Base-by-base conservation (phyloP, 2,888 invertebrate genomes). In the Ellobium chinense region DNA sequence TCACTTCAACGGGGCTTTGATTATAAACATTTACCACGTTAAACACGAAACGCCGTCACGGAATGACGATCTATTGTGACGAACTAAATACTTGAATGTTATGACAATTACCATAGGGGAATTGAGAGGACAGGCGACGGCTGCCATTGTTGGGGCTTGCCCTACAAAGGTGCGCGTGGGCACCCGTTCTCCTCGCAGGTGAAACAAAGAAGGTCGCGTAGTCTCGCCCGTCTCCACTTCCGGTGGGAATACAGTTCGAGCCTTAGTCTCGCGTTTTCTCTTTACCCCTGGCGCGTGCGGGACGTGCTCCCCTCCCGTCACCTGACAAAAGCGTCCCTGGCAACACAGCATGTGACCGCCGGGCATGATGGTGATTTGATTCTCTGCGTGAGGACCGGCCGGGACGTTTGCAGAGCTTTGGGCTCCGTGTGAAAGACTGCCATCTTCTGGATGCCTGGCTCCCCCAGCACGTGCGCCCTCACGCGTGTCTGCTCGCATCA, bases 291-390 rank as follows among this genome's bases (percentile, higher is more conserved):
- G 62, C 75, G 75, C 75, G 75, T 75, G 75, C 75, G 75, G 34
- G 36, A 34, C 66, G 54, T 56, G 34, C 65, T 56, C 56, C 72
- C 46, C 56, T 24, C 27, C 76, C 34, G 65, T 34, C 76, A 76
- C 76, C 4, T 76, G 76, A 76, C 76, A 76, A 65, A 63, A 76
- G 76, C 76, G 76, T 76, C 66, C 65, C 62, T 74, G 63, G 74
- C 63, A 63, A 63, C 74, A 14, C 76, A 76, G 76, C 66, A 76
- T 76, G 76, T 76, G 46, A 66, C 66, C 76, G 66, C 54, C 66
- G 63, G 76, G 66, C 76, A 78, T 69, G 69, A 78, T 70, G 69
- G 62, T 31, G 69, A 70, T 78, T 78, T 70, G 70, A 78, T 78
- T 78, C 78, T 78, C 70, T 78, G 4, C 12, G 62, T 29, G 46